phyloP scores from a whole-genome alignment of 2,888 invertebrate species.

The Pterostichus niger region DNA sequence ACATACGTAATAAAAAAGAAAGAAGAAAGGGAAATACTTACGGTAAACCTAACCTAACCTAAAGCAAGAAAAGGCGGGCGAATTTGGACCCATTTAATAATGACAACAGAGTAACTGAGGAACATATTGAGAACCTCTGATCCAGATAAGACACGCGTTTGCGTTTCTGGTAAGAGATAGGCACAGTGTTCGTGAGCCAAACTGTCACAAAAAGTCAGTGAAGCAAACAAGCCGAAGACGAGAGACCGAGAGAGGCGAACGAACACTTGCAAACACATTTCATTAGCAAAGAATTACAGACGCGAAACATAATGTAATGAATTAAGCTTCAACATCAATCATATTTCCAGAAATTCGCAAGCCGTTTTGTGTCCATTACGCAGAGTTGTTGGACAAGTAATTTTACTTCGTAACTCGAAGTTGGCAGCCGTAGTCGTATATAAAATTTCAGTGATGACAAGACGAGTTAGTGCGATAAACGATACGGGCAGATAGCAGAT shows the following conservation, averaged over 20 bases:
- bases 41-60: too few species aligned
- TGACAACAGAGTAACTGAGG: background rate
- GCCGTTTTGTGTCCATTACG: slow-evolving; percentile 53
- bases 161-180: slow-evolving; percentile 14
- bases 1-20: background rate
- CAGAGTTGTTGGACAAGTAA: slow-evolving; percentile 35
- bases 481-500: slow-evolving; percentile 41
- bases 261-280: slow-evolving; percentile 51
- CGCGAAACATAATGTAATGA: slow-evolving; percentile 60
- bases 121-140: slow-evolving; percentile 44
- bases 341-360: slow-evolving; percentile 52
- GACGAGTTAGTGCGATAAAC: slow-evolving; percentile 55
- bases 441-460: slow-evolving; percentile 59
- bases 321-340: slow-evolving; percentile 63
- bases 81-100: slow-evolving; percentile 37
- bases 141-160: slow-evolving; percentile 49
- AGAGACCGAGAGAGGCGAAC: background rate
- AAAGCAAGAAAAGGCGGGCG: background rate
- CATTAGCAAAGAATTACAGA: slow-evolving; percentile 57
- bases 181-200: background rate
- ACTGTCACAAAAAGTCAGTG: slow-evolving; percentile 40
- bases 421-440: slow-evolving; percentile 26
- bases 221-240: slow-evolving; percentile 42
- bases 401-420: slow-evolving; percentile 49
- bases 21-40: background rate